phyloP scores from a whole-genome alignment of 2,888 invertebrate species.

The Tribolium freemani region DNA sequence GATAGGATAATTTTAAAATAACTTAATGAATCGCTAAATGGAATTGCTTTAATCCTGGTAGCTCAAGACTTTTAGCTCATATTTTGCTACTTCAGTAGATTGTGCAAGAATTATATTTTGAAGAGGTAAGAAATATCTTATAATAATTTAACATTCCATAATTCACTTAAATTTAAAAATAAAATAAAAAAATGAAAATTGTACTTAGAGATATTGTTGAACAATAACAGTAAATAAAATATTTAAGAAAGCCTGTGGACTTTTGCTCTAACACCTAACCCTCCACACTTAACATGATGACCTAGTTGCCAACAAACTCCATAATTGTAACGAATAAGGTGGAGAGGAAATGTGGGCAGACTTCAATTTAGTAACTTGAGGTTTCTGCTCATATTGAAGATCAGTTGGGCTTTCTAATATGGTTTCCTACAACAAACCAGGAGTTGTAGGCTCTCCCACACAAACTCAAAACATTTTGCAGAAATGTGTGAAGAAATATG shows the following conservation, averaged over 20 bases:
- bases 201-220: slow-evolving; percentile 47
- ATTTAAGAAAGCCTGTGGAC: slow-evolving; percentile 2
- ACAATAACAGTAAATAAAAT: slow-evolving; percentile 41
- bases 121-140: slow-evolving; percentile 1
- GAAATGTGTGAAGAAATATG: background rate
- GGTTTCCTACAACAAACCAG: background rate
- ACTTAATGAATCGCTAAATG: slow-evolving; percentile 9
- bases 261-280: background rate
- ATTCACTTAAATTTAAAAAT: slow-evolving; percentile 44
- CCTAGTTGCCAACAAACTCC: background rate
- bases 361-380: background rate
- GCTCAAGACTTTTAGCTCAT: slow-evolving; percentile 22
- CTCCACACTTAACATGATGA: background rate
- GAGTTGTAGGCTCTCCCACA: slow-evolving; percentile 1
- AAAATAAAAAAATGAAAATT: slow-evolving; percentile 37
- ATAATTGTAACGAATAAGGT: background rate
- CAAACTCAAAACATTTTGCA: background rate
- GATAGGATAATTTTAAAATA: slow-evolving; percentile 41
- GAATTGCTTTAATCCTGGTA: slow-evolving; percentile 32
- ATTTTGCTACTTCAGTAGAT: background rate
- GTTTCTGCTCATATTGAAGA: background rate
- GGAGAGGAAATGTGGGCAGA: background rate
- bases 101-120: background rate
- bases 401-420: background rate
- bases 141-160: slow-evolving; percentile 43